phyloP scores from a whole-genome alignment of 1,140 invertebrate genomes.

The Thaumetopoea pityocampa region DNA sequence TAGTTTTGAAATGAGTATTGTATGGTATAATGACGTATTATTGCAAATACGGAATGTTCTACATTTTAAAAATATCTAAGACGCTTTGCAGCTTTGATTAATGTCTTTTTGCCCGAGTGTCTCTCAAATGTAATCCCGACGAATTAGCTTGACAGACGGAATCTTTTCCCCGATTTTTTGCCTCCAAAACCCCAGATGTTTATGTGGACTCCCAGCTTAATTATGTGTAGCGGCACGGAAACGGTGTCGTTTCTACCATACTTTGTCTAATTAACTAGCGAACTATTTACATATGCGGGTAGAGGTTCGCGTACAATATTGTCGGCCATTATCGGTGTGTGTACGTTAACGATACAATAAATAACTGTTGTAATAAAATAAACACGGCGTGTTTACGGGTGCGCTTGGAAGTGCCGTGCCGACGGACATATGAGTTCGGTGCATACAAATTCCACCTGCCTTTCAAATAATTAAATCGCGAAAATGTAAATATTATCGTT shows the following conservation, averaged over 20 bases:
- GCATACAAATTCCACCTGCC: conserved; percentile 39
- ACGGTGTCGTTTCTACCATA: conserved; percentile 25
- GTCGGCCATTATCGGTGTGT: conserved; percentile 18
- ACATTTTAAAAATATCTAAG: conserved; percentile 39
- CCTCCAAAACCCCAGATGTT: conserved; percentile 51
- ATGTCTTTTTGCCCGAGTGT: conserved; percentile 67
- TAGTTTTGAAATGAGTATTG: no score
- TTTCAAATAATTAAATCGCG: conserved; percentile 41
- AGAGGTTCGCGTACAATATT: conserved; percentile 1
- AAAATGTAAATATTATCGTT: conserved; percentile 38
- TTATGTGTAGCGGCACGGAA: conserved; percentile 58
- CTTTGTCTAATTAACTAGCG: conserved; percentile 15
- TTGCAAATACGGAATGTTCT: conserved; percentile 10
- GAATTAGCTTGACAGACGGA: conserved; percentile 68
- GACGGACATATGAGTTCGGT: conserved; percentile 38
- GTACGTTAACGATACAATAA: conserved; percentile 37
- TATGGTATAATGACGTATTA: no score
- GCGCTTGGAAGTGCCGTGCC: conserved; percentile 23
- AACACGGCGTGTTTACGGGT: conserved; percentile 38
- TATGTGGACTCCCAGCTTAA: conserved; percentile 49
- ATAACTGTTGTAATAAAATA: conserved; percentile 52
- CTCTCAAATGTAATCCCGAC: conserved; percentile 42
- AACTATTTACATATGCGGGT: conserved; percentile 7
- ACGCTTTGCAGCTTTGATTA: conserved; percentile 43
- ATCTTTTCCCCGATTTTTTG: conserved; percentile 62